Conservation (phyloP, 2,113 vertebrate species). For the Lathamus discolor region DNA sequence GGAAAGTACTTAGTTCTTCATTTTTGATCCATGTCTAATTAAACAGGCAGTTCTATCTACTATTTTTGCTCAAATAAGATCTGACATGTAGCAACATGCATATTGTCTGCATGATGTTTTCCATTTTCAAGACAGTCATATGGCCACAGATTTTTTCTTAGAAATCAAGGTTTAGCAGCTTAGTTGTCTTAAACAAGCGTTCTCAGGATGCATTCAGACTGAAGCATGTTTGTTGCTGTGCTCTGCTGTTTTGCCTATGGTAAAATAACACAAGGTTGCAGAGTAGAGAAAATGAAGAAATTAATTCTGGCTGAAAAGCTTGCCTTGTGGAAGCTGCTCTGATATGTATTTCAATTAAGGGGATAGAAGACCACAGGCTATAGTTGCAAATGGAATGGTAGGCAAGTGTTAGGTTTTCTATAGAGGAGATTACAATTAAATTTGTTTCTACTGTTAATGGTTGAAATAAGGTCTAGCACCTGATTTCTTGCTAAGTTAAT, state of each 20-base stretch:
- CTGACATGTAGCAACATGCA: constrained; percentile 7
- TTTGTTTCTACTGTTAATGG: neutral
- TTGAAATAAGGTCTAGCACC: neutral
- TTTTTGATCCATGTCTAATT: constrained; percentile 12
- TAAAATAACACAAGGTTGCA: neutral
- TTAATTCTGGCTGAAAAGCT: neutral
- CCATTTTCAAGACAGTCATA: neutral
- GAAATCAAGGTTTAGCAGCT: neutral
- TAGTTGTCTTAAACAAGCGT: neutral
- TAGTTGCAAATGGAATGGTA: neutral
- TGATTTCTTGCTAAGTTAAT: neutral
- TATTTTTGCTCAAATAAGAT: neutral
- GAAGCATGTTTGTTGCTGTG: neutral
- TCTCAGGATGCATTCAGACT: neutral
- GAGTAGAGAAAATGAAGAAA: neutral
- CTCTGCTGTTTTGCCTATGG: neutral
- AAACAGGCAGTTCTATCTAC: constrained; percentile 8
- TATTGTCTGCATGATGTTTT: neutral
- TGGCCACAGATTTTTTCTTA: neutral
- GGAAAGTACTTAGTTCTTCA: constrained; percentile 2
- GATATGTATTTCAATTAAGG: neutral
- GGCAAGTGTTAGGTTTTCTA: neutral
- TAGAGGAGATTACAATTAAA: neutral
- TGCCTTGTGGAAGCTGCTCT: neutral
- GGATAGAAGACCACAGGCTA: neutral